These are phyloP conservation scores for Pogonophryne albipinna DNA, from an alignment of 2,797 vertebrate species.

Conservation along the genomic window DNA sequence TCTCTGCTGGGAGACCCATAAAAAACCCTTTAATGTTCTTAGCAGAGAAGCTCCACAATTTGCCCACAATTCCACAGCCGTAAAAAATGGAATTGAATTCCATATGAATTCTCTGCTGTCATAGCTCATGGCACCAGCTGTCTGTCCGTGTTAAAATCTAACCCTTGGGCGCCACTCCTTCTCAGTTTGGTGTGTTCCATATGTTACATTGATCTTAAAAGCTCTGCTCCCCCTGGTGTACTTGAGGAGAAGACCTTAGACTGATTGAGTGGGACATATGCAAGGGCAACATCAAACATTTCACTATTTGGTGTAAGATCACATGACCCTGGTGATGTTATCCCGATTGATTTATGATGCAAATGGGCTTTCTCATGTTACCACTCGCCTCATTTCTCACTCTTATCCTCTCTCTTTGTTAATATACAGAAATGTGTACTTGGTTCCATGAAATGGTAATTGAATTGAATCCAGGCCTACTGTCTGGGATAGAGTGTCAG, in stretches of 20 bases:
- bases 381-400: constrained; percentile 40
- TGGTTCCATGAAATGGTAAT: constrained; percentile 44
- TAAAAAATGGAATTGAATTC: constrained; percentile 76
- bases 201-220: constrained; percentile 77
- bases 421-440: constrained; percentile 39
- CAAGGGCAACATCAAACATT: constrained; percentile 72
- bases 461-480: constrained; percentile 33
- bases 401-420: constrained; percentile 6
- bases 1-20: constrained; percentile 70
- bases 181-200: constrained; percentile 68
- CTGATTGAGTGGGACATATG: constrained; percentile 79
- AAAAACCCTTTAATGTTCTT: constrained; percentile 84
- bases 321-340: constrained; percentile 56
- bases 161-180: constrained; percentile 67
- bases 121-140: constrained; percentile 79
- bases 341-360: constrained; percentile 70
- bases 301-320: constrained; percentile 61
- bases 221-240: constrained; percentile 69
- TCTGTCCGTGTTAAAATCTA: constrained; percentile 75
- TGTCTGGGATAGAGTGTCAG: constrained; percentile 20
- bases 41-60: constrained; percentile 81
- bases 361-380: constrained; percentile 64
- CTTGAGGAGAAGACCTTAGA: constrained; percentile 61
- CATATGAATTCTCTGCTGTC: constrained; percentile 74
- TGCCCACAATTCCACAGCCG: constrained; percentile 71